Base-by-base conservation (phyloP, 2,113 vertebrate species). In the Morone saxatilis region DNA sequence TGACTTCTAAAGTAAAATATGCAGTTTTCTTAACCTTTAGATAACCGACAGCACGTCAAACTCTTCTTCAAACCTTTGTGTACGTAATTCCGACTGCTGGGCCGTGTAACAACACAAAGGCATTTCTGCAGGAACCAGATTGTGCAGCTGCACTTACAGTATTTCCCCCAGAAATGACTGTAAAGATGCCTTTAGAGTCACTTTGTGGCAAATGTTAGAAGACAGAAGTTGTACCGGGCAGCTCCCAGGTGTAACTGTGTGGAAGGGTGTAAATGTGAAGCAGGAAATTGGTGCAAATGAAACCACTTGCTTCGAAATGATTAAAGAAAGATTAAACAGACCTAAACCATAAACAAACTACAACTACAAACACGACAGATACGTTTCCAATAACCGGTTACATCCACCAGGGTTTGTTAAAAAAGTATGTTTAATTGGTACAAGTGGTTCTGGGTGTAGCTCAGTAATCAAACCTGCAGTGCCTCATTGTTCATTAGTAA, bases 401-500 rank as follows among this genome's bases (percentile, higher is more conserved):
- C 19, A 50, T 25, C 14, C 6, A 60, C 40, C 3, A 47, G n/a
- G 41, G 47, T 22, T 6, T 12, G 19, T 17, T 10, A n/a, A 41
- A 69, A 10, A 20, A 17, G 17, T 50, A 19, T 4, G 20, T 40
- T 56, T 47, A 36, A 22, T 66, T 8, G 38, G 3, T 38, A 41
- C 36, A 45, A 47, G 57, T 38, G 31, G 47, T 51, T 19, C 1
- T 1, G 14, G 47, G 40, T 38, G 31, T 12, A 41, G 51, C 53
- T 41, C 54, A 14, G 47, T 43, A 16, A 53, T 48, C 45, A 40
- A 13, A 74, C 66, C 43, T 48, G 12, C 45, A 60, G 25, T 13
- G 41, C 54, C 51, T 76, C 61, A 65, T 41, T 71, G 68, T 81
- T 76, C 47, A 59, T 57, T 11, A 16, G 56, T 7, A 61, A 56